Evolutionary conservation across 2,113 vertebrate species (phyloP).

Genomic region (Pollachius pollachius): DNA sequence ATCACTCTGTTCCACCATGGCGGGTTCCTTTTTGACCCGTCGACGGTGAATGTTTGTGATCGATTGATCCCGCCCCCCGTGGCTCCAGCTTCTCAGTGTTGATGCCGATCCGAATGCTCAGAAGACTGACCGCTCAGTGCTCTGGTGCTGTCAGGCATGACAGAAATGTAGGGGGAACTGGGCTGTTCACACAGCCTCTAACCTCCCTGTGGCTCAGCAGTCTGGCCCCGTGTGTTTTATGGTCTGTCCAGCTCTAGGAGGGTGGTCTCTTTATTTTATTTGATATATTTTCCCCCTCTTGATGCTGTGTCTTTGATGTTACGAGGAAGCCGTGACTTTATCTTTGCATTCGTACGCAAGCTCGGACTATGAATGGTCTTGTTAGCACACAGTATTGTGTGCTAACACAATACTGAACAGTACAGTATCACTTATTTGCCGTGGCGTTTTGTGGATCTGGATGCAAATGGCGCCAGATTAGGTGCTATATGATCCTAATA

Average conservation of each 20-base stretch:
- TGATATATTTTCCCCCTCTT: neutral
- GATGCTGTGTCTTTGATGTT: too few relatives aligned
- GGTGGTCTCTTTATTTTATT: neutral
- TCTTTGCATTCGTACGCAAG: too few relatives aligned
- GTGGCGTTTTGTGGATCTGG: too few relatives aligned
- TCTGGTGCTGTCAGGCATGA: constrained; percentile 23
- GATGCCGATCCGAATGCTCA: neutral
- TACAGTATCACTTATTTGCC: too few relatives aligned
- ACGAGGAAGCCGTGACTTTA: too few relatives aligned
- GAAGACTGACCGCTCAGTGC: constrained; percentile 9
- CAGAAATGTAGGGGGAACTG: constrained; percentile 39
- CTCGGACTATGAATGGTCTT: too few relatives aligned
- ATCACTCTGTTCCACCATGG: neutral
- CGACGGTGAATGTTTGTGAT: neutral
- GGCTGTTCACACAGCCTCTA: constrained; percentile 50
- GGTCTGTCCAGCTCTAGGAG: constrained; percentile 9
- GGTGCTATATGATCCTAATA: too few relatives aligned
- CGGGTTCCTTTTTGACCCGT: neutral
- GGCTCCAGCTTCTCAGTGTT: too few relatives aligned
- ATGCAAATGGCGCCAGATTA: too few relatives aligned
- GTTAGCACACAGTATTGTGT: too few relatives aligned
- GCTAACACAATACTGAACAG: too few relatives aligned
- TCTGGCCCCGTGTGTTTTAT: constrained; percentile 34
- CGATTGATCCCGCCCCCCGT: too few relatives aligned
- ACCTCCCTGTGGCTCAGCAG: constrained; percentile 23